A percentile compares a stretch with the other conserved stretches of the same genome.
These are phyloP conservation scores for Eretmodus cyanostictus DNA, from an alignment of 2,113 vertebrate species.

Conservation along the genomic window DNA sequence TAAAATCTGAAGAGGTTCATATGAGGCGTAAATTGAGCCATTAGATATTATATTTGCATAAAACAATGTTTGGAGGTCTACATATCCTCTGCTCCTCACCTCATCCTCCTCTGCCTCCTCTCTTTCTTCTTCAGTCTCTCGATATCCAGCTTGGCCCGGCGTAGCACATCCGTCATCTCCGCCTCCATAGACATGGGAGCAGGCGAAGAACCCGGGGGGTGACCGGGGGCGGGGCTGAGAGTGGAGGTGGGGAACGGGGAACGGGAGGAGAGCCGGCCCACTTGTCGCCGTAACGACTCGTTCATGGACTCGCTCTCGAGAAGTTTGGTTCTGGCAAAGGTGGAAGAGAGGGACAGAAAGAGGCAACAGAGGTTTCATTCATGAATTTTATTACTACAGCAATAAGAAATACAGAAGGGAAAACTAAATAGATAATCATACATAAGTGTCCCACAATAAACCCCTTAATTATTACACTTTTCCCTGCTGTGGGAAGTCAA, in stretches of 20 bases:
- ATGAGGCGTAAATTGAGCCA: background rate
- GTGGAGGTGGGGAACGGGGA: slow-evolving; percentile 58
- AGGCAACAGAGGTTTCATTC: background rate
- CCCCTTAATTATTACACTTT: background rate
- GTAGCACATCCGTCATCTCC: slow-evolving; percentile 85
- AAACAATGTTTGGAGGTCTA: background rate
- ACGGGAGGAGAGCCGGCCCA: slow-evolving; percentile 75
- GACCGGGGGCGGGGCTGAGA: slow-evolving; percentile 38
- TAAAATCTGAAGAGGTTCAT: background rate
- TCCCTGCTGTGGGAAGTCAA: background rate
- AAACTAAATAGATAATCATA: background rate
- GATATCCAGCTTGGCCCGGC: slow-evolving; percentile 86
- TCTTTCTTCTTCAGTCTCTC: slow-evolving; percentile 92
- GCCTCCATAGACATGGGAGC: slow-evolving; percentile 72
- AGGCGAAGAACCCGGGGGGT: slow-evolving; percentile 71
- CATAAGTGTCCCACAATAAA: background rate
- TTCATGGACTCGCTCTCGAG: slow-evolving; percentile 97
- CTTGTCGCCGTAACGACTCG: slow-evolving; percentile 84
- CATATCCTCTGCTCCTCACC: slow-evolving; percentile 58
- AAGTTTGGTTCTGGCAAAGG: slow-evolving; percentile 79
- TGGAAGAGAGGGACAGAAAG: background rate
- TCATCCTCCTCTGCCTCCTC: slow-evolving; percentile 82
- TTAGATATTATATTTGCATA: background rate
- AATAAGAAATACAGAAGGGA: background rate
- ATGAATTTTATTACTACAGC: background rate